Evolutionary conservation across 2,888 invertebrate genomes (phyloP).

Genomic region (Anticlea derivata): DNA sequence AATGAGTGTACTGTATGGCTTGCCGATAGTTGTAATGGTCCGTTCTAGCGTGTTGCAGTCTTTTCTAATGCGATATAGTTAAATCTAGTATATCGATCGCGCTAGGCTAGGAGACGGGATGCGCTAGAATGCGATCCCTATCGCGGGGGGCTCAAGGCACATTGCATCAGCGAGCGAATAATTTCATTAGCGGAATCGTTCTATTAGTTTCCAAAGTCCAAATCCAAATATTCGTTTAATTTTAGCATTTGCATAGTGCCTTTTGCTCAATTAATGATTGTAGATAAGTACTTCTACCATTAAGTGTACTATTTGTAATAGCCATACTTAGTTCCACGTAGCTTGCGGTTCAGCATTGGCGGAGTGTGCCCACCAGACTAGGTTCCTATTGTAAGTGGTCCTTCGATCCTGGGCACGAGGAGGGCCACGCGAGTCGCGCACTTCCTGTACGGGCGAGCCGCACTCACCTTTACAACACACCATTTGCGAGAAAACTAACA

Average conservation of each 20-base stretch:
- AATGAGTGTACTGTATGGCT: constrained; percentile 46
- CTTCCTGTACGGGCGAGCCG: too few species aligned
- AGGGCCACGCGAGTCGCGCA: constrained; percentile 15
- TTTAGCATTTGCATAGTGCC: constrained; percentile 76
- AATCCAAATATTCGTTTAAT: constrained; percentile 65
- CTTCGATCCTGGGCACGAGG: constrained; percentile 7
- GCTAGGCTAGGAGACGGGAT: neutral
- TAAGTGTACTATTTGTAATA: constrained; percentile 55
- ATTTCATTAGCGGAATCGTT: constrained; percentile 49
- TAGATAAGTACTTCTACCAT: constrained; percentile 53
- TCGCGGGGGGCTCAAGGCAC: constrained; percentile 69
- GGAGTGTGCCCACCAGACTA: constrained; percentile 33
- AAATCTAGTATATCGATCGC: neutral
- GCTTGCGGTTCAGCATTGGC: constrained; percentile 22
- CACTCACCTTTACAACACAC: too few species aligned
- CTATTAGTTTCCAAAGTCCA: constrained; percentile 58
- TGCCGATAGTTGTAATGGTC: constrained; percentile 50
- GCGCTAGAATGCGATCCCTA: constrained; percentile 8
- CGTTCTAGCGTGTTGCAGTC: constrained; percentile 34
- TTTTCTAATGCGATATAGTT: neutral
- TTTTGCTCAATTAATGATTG: constrained; percentile 76
- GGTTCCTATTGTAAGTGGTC: constrained; percentile 22
- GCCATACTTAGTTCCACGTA: constrained; percentile 44
- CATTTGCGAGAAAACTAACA: too few species aligned
- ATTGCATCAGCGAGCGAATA: constrained; percentile 59